Evolutionary conservation across 2,888 invertebrate species (phyloP).

Genomic region (Hypomecis atomaria): DNA sequence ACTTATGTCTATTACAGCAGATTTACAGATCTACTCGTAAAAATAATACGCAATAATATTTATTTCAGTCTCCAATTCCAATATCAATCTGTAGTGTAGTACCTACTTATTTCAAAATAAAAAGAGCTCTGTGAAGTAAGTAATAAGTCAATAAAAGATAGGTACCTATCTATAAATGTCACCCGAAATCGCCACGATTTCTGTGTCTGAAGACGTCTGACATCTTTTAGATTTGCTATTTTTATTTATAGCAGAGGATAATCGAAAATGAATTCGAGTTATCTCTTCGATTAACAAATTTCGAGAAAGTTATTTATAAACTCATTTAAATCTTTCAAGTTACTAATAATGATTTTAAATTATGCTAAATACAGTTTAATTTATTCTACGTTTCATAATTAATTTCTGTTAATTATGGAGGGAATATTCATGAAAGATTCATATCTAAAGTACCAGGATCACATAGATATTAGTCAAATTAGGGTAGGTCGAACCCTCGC

Average conservation of each 20-base stretch:
- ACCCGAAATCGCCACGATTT: neutral
- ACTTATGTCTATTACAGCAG: too few species aligned
- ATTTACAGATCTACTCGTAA: too few species aligned
- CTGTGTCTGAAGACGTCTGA: neutral
- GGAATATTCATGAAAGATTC: conserved; percentile 49
- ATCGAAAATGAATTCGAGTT: too few species aligned
- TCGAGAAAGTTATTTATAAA: conserved; percentile 1
- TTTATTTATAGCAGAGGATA: neutral
- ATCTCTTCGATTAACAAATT: neutral
- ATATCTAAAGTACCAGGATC: conserved; percentile 45
- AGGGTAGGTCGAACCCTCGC: conserved; percentile 38
- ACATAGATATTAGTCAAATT: conserved; percentile 50
- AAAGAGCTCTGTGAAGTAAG: neutral
- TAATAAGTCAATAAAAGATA: neutral
- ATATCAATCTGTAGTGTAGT: neutral
- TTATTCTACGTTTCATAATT: conserved; percentile 37
- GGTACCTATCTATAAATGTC: conserved; percentile 3
- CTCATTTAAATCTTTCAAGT: conserved; percentile 12
- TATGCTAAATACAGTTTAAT: conserved; percentile 30
- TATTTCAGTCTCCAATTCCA: neutral
- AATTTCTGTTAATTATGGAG: conserved; percentile 35
- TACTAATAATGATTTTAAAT: conserved; percentile 17
- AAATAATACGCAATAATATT: neutral
- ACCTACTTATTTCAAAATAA: too few species aligned
- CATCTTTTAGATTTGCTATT: neutral